Percentiles rank a stretch among this genome's conserved stretches.
These are phyloP conservation scores for Epinephelus awoara DNA, from an alignment of 2,797 vertebrate species.

Conservation along the genomic window DNA sequence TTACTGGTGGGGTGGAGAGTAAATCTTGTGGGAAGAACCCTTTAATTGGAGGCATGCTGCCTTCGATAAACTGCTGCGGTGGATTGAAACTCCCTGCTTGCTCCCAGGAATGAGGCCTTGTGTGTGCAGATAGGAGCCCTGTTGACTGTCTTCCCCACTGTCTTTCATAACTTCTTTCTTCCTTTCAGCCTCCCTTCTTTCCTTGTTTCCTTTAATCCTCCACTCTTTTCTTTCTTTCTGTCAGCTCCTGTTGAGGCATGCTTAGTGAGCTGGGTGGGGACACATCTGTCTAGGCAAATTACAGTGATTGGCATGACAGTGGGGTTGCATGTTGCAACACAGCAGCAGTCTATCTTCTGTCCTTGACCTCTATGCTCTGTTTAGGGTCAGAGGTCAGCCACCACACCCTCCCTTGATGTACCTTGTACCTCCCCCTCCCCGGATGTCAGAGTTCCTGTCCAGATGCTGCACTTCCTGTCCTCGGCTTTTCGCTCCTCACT, in stretches of 20 bases:
- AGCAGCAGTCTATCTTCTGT: slow-evolving; percentile 69
- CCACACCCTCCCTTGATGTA: slow-evolving; percentile 64
- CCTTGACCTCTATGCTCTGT: slow-evolving; percentile 63
- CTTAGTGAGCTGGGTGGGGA: slow-evolving; percentile 62
- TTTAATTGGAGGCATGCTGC: slow-evolving; percentile 63
- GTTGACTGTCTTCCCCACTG: slow-evolving; percentile 1
- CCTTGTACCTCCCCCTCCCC: slow-evolving; percentile 35
- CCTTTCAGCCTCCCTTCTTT: slow-evolving; percentile 13
- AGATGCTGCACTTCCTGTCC: slow-evolving; percentile 72
- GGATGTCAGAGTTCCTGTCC: slow-evolving; percentile 75
- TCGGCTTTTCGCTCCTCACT: background rate
- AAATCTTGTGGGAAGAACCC: slow-evolving; percentile 49
- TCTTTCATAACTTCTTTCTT: background rate
- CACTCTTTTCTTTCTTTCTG: slow-evolving; percentile 1
- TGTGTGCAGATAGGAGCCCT: slow-evolving; percentile 7
- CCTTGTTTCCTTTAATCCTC: slow-evolving; percentile 27
- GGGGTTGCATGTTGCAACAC: slow-evolving; percentile 64
- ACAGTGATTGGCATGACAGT: slow-evolving; percentile 60
- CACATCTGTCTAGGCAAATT: slow-evolving; percentile 68
- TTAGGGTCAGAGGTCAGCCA: slow-evolving; percentile 66
- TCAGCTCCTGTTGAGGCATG: slow-evolving; percentile 63
- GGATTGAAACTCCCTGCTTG: slow-evolving; percentile 44
- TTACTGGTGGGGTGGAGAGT: slow-evolving; percentile 27
- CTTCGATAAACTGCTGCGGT: slow-evolving; percentile 59
- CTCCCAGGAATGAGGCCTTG: slow-evolving; percentile 26